A percentile compares a stretch with the other conserved stretches of the same genome.
These are phyloP conservation scores for Parauchenoglanis ngamensis DNA, from an alignment of 2,797 vertebrate species.

Conservation along the genomic window DNA sequence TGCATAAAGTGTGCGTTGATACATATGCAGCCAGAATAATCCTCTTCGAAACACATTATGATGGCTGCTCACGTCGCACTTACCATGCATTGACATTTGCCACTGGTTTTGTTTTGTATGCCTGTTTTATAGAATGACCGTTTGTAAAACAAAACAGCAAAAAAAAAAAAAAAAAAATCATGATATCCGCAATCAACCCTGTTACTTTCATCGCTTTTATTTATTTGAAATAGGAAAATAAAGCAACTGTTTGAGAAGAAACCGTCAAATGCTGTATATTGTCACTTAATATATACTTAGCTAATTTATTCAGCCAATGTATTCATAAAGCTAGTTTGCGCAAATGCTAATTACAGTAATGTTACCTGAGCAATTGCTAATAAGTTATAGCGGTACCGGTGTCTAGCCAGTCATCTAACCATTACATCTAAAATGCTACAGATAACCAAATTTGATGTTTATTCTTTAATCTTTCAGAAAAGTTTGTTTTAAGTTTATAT, in stretches of 20 bases:
- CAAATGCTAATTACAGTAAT: background rate
- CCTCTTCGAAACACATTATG: background rate
- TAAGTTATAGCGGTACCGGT: background rate
- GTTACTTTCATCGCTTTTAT: background rate
- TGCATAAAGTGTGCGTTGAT: constrained; percentile 44
- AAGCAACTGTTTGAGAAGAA: background rate
- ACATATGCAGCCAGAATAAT: constrained; percentile 30
- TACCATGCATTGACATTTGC: background rate
- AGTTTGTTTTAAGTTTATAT: background rate
- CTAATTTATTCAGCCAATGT: background rate
- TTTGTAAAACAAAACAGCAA: background rate
- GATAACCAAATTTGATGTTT: background rate
- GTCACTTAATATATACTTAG: background rate
- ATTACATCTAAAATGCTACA: too few species aligned
- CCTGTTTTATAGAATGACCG: background rate
- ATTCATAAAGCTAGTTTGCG: background rate
- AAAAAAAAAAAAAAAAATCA: background rate
- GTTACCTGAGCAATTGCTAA: background rate
- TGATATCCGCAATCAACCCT: background rate
- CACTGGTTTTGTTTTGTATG: background rate
- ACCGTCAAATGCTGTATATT: background rate
- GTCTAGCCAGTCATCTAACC: background rate
- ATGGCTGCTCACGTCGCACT: constrained; percentile 12
- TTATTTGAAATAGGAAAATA: background rate
- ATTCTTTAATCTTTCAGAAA: background rate